phyloP scores from a whole-genome alignment of 1,140 invertebrate genomes.

The Scylla paramamosain region DNA sequence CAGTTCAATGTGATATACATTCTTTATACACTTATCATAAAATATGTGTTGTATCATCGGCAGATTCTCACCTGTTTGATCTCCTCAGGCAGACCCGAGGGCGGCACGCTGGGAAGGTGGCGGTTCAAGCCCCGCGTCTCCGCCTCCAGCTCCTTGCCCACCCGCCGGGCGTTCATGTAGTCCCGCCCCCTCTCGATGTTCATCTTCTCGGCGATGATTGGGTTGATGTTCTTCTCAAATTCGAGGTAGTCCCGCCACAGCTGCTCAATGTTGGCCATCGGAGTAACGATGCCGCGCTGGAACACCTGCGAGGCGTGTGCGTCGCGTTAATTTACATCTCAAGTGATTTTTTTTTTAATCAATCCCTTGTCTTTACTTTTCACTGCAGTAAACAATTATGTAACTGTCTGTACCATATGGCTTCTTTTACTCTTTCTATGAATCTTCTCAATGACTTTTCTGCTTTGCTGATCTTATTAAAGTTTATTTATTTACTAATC shows the following conservation, averaged over 20 bases:
- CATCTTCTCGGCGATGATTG: conserved; percentile 97
- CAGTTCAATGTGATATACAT: too few relatives aligned
- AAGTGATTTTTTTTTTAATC: too few relatives aligned
- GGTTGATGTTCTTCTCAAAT: conserved; percentile 97
- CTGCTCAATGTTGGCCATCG: conserved; percentile 98
- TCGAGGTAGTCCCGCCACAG: conserved; percentile 99
- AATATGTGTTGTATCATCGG: too few relatives aligned
- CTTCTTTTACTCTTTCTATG: too few relatives aligned
- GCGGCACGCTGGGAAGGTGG: conserved; percentile 96
- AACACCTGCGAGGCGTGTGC: conserved; percentile 86
- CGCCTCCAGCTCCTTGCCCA: conserved; percentile 98
- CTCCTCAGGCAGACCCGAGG: conserved; percentile 94
- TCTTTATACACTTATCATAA: too few relatives aligned
- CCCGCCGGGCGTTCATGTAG: conserved; percentile 97
- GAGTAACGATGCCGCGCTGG: conserved; percentile 96
- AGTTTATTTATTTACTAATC: too few relatives aligned
- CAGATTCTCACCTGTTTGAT: conserved; percentile 88
- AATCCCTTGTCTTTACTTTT: too few relatives aligned
- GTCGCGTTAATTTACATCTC: too few relatives aligned
- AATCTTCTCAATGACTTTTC: too few relatives aligned
- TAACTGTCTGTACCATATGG: too few relatives aligned
- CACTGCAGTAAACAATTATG: too few relatives aligned
- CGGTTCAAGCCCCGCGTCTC: conserved; percentile 96
- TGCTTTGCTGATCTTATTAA: too few relatives aligned
- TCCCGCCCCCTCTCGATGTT: conserved; percentile 94